Percentiles rank a stretch among this genome's conserved stretches.
Conservation (phyloP, 1,140 invertebrate species). For the Anastrepha ludens region DNA sequence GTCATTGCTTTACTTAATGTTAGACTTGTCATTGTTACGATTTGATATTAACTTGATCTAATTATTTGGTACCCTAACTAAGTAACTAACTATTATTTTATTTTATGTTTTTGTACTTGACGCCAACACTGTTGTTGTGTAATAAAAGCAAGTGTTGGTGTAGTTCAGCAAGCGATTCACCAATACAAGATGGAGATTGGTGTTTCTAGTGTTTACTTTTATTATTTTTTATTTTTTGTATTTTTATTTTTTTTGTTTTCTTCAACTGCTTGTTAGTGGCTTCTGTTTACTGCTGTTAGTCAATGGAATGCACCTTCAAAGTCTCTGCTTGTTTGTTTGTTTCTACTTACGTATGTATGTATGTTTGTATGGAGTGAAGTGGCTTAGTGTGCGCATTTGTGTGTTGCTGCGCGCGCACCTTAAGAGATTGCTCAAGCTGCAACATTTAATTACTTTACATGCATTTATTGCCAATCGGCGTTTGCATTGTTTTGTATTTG, state of each 20-base stretch:
- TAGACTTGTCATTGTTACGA: not conserved
- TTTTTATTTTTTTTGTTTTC: not conserved
- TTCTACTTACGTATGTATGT: not conserved
- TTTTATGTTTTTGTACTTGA: conserved; percentile 40
- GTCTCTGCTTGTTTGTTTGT: not conserved
- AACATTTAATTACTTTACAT: conserved; percentile 38
- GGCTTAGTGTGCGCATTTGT: not conserved
- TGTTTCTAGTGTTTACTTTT: not conserved
- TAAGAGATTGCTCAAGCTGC: not conserved
- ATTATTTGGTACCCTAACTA: not conserved
- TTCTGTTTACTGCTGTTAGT: conserved; percentile 22
- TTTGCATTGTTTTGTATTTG: not conserved
- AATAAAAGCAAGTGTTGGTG: conserved; percentile 12
- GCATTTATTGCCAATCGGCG: conserved; percentile 5
- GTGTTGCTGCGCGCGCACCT: conserved; percentile 5
- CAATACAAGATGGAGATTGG: not conserved
- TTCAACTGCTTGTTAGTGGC: not conserved
- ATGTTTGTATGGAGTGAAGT: not conserved
- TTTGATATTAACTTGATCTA: not conserved
- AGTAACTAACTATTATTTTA: not conserved
- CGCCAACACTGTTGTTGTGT: not conserved
- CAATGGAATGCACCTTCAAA: conserved; percentile 39
- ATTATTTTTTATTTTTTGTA: not conserved
- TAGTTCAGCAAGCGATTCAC: not conserved
- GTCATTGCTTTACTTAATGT: not conserved